phyloP scores from a whole-genome alignment of 2,888 invertebrate species.

The Sminthurinus aureus region DNA sequence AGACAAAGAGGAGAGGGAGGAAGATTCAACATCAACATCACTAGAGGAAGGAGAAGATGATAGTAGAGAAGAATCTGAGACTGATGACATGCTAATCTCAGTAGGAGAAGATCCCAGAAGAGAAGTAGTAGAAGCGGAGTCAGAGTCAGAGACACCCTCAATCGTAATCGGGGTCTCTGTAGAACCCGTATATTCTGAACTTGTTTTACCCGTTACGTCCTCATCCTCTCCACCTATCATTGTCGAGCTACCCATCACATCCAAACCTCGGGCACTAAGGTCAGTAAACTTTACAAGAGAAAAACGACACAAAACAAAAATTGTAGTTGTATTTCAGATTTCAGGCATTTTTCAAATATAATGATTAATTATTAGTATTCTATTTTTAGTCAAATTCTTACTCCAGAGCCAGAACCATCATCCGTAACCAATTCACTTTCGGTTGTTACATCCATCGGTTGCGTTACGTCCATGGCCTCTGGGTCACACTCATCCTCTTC shows the following conservation, averaged over 20 bases:
- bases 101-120: constrained; percentile 43
- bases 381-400: neutral
- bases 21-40: neutral
- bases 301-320: neutral
- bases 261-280: neutral
- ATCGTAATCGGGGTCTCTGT: no score
- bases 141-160: neutral
- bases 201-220: constrained; percentile 22
- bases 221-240: neutral
- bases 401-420: constrained; percentile 39
- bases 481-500: constrained; percentile 35
- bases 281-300: constrained; percentile 23
- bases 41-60: neutral
- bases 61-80: neutral
- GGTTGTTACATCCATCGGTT: constrained; percentile 12
- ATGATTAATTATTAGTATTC: no score
- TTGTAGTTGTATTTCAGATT: neutral
- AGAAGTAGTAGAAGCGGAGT: constrained; percentile 23
- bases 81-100: constrained; percentile 27
- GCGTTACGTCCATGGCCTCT: neutral
- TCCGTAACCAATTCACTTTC: neutral
- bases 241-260: constrained; percentile 17
- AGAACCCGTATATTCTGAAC: neutral
- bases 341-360: no score
- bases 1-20: neutral